Conservation (phyloP, 2,113 vertebrate genomes). For the Cercopithecus mona region DNA sequence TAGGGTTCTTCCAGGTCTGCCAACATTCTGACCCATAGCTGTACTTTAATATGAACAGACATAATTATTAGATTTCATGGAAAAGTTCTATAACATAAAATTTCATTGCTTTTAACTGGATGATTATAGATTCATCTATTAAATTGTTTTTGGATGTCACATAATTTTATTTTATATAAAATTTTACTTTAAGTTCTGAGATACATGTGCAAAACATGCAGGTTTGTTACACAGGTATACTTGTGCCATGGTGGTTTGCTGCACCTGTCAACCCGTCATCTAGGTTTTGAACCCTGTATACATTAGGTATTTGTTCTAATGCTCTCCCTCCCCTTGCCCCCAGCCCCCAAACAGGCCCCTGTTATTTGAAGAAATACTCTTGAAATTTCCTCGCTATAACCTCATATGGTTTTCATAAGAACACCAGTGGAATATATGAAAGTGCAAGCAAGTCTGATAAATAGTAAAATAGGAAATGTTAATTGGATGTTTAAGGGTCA, state of each 20-base stretch:
- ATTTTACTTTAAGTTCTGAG: too few species aligned
- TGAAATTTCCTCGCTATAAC: background rate
- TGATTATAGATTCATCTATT: background rate
- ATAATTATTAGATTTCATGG: background rate
- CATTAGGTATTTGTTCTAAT: too few species aligned
- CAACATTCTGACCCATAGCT: background rate
- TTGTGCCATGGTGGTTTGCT: too few species aligned
- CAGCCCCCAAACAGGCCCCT: too few species aligned
- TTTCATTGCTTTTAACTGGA: background rate
- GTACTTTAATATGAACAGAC: background rate
- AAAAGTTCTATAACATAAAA: background rate
- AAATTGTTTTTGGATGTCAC: too few species aligned
- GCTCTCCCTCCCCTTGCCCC: too few species aligned
- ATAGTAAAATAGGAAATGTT: slow-evolving; percentile 40
- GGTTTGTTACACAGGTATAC: too few species aligned
- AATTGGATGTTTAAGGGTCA: slow-evolving; percentile 59
- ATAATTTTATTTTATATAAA: too few species aligned
- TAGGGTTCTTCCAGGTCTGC: background rate
- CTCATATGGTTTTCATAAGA: slow-evolving; percentile 20
- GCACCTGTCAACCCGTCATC: too few species aligned
- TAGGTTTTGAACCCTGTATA: too few species aligned
- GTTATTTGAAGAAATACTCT: slow-evolving; percentile 8
- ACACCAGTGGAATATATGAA: background rate
- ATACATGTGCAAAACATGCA: too few species aligned
- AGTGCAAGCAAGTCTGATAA: slow-evolving; percentile 1